These are phyloP conservation scores for Carcina quercana DNA, from an alignment of 2,888 invertebrate species.

Conservation along the genomic window DNA sequence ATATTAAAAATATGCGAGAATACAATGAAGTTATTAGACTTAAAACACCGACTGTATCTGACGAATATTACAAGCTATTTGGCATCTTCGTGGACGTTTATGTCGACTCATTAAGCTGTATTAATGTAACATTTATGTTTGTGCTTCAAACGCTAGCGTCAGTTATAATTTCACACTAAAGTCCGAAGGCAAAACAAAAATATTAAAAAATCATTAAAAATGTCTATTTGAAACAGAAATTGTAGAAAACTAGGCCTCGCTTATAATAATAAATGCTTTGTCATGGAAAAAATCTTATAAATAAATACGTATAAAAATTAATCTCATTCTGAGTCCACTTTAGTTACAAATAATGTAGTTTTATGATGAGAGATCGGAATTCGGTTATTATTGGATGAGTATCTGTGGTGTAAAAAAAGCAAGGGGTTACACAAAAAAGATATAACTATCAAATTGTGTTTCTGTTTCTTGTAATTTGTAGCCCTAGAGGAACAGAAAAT, in stretches of 20 bases:
- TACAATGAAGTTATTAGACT: slow-evolving; percentile 28
- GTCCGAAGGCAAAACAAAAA: slow-evolving; percentile 25
- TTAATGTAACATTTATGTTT: too few relatives aligned
- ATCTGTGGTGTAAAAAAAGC: too few relatives aligned
- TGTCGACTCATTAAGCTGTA: slow-evolving; percentile 39
- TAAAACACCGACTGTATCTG: slow-evolving; percentile 36
- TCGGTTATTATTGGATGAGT: slow-evolving; percentile 15
- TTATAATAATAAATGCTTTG: slow-evolving; percentile 64
- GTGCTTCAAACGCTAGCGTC: slow-evolving; percentile 28
- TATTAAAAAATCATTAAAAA: slow-evolving; percentile 34
- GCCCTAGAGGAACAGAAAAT: too few relatives aligned
- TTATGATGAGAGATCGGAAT: slow-evolving; percentile 3
- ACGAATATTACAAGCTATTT: slow-evolving; percentile 62
- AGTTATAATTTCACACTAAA: slow-evolving; percentile 3
- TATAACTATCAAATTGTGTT: too few relatives aligned
- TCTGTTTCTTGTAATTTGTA: too few relatives aligned
- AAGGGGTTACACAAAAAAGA: too few relatives aligned
- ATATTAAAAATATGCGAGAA: slow-evolving; percentile 29
- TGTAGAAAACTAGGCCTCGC: slow-evolving; percentile 64
- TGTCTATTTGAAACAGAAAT: slow-evolving; percentile 33
- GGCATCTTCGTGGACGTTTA: slow-evolving; percentile 69
- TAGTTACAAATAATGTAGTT: slow-evolving; percentile 9
- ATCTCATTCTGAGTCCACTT: slow-evolving; percentile 28
- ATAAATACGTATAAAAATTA: slow-evolving; percentile 45
- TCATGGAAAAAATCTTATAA: slow-evolving; percentile 59